Evolutionary conservation across 2,797 vertebrate species (phyloP).

Genomic region (Hypotaenidia okinawae): DNA sequence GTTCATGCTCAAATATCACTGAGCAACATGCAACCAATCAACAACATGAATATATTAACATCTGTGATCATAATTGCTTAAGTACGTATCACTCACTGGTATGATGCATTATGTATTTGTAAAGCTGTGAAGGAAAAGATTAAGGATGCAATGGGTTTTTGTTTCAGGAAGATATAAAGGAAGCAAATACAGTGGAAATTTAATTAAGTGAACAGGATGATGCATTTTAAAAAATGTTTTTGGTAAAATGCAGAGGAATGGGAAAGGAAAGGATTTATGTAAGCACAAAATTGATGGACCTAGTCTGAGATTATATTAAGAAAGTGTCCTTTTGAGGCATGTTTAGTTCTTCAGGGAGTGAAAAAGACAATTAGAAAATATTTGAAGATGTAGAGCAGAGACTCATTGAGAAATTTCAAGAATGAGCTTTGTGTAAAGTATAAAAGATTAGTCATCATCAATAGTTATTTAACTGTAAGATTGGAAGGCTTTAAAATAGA

Average conservation of each 20-base stretch:
- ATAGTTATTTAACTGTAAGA: slow-evolving; percentile 8
- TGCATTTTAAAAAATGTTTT: slow-evolving; percentile 40
- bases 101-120: neutral
- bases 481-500: neutral
- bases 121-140: neutral
- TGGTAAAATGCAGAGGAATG: slow-evolving; percentile 11
- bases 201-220: slow-evolving; percentile 34
- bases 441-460: slow-evolving; percentile 5
- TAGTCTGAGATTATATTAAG: neutral
- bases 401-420: neutral
- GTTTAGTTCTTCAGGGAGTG: neutral
- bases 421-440: neutral
- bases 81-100: neutral
- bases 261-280: neutral
- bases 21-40: neutral
- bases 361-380: neutral
- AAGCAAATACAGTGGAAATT: slow-evolving; percentile 35
- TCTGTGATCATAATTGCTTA: neutral
- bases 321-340: neutral
- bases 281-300: slow-evolving; percentile 16
- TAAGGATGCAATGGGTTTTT: neutral
- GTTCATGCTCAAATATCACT: neutral
- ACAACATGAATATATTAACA: neutral
- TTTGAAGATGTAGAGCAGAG: neutral
- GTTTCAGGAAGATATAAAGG: slow-evolving; percentile 16